Base-by-base conservation (phyloP, 2,113 vertebrate species). In the Mobula birostris region DNA sequence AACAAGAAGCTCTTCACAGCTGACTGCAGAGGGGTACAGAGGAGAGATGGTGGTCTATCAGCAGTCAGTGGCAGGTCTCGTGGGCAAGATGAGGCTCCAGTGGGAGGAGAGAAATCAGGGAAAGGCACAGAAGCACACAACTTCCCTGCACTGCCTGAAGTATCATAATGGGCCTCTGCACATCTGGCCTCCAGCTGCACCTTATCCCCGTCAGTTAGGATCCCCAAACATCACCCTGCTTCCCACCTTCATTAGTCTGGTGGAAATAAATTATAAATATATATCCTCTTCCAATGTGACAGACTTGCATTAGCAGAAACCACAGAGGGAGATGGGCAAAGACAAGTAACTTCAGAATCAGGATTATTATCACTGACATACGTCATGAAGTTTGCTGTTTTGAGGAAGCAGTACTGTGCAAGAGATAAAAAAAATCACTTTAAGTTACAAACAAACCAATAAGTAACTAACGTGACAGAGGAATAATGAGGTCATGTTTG, bases 131-230 rank as follows among this genome's bases (percentile, higher is more conserved):
- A 29, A 88, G 32, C 61, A 36, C 36, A 32, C 85, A 90, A 90
- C 29, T 66, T 66, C 32, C 85, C 66, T n/a, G n/a, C 32, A 66
- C 61, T 32, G 61, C 58, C n/a, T 66, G 58, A 90, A 19, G 85
- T 63, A 66, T 66, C 58, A 14, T 63, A 66, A 32, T 32, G 61
- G 29, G 85, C 61, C 85, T 90, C 85, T 66, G 85, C 66, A 90
- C 85, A 90, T 90, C 85, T 90, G 85, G 85, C 61, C 61, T 90
- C 61, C 85, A 90, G 85, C 85, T 90, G 85, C 61, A 66, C 61
- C 85, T 90, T 66, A 32, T 4, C 85, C 61, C n/a, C 61, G 36
- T 90, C 6, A 90, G 66, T 90, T 90, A 90, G 66, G 85, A 90
- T 90, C 63, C 85, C 63, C 85, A 90, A 90, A 90, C 66, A 29